These are phyloP conservation scores for Trinorchestia longiramus DNA, from an alignment of 1,140 invertebrate species.

Conservation along the genomic window DNA sequence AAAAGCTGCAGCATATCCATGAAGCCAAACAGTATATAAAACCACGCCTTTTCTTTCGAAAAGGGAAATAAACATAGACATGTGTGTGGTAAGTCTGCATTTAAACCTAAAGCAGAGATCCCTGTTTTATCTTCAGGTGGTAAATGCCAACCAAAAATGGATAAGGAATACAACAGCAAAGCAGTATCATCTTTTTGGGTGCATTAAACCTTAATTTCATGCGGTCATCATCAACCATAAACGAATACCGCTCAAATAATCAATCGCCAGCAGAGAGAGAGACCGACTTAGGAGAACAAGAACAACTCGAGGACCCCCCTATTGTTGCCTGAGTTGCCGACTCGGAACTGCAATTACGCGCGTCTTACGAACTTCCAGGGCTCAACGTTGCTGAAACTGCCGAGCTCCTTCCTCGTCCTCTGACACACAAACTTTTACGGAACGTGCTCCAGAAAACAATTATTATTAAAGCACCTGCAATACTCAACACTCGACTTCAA, in stretches of 20 bases:
- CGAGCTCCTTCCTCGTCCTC: constrained; percentile 1
- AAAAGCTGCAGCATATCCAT: neutral
- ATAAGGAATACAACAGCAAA: neutral
- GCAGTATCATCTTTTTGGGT: neutral
- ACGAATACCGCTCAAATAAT: constrained; percentile 29
- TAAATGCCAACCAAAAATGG: neutral
- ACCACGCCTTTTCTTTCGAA: neutral
- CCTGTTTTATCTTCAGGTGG: neutral
- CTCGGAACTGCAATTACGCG: constrained; percentile 33
- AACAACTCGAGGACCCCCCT: neutral
- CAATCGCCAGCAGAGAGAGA: neutral
- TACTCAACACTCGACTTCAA: neutral
- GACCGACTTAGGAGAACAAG: neutral
- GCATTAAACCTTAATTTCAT: neutral
- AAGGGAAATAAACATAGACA: neutral
- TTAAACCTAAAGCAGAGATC: neutral
- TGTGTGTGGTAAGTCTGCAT: neutral
- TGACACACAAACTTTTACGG: constrained; percentile 9
- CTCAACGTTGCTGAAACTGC: constrained; percentile 8
- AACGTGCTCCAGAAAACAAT: neutral
- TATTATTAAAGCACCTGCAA: neutral
- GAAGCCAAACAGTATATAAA: neutral
- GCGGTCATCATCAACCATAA: neutral
- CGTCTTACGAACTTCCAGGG: constrained; percentile 23
- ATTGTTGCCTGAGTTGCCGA: constrained; percentile 3